phyloP scores from a whole-genome alignment of 2,888 invertebrate species.

The Dione juno region DNA sequence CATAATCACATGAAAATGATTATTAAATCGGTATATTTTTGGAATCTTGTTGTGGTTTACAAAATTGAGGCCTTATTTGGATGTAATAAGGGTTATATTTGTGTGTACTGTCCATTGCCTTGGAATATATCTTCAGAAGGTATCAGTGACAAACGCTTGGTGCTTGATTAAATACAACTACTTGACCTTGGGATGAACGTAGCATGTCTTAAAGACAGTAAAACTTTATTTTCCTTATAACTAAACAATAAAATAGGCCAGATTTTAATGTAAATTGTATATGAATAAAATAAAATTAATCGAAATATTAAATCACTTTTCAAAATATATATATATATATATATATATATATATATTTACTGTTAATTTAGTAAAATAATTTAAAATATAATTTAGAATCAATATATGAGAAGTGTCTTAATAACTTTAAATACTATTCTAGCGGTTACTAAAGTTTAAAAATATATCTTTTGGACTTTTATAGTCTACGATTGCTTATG shows the following conservation, averaged over 20 bases:
- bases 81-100: constrained; percentile 42
- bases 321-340: too few species aligned
- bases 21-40: constrained; percentile 22
- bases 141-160: constrained; percentile 52
- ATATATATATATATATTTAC: too few species aligned
- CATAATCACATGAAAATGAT: constrained; percentile 2
- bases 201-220: constrained; percentile 35
- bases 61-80: constrained; percentile 19
- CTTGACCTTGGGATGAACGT: constrained; percentile 59
- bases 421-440: too few species aligned
- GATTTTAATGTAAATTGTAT: background rate
- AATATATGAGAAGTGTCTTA: too few species aligned
- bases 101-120: constrained; percentile 49
- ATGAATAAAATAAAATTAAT: background rate
- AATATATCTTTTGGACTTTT: too few species aligned
- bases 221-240: background rate
- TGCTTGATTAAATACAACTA: constrained; percentile 56
- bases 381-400: too few species aligned
- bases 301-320: too few species aligned
- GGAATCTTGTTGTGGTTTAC: constrained; percentile 8
- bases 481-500: too few species aligned
- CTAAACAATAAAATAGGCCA: background rate
- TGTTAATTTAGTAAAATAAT: too few species aligned
- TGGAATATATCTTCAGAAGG: constrained; percentile 65
- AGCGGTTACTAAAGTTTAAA: too few species aligned